phyloP scores from a whole-genome alignment of 1,140 invertebrate genomes.

The Chelonus insularis region DNA sequence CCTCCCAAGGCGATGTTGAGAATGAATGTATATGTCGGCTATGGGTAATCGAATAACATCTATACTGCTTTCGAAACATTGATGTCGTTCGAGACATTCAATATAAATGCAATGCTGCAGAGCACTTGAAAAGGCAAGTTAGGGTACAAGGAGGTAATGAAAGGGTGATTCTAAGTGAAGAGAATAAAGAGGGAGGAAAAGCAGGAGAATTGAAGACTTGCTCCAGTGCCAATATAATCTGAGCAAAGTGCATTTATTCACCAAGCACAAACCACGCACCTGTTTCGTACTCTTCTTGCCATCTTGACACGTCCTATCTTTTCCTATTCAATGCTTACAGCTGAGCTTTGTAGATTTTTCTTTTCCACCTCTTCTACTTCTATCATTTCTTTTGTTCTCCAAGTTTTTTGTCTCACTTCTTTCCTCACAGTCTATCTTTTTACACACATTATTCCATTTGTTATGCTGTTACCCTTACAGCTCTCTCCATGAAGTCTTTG shows the following conservation, averaged over 20 bases:
- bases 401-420: no score
- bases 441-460: no score
- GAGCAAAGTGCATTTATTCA: conserved; percentile 39
- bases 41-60: conserved; percentile 35
- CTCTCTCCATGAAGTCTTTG: no score
- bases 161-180: not conserved
- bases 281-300: conserved; percentile 16
- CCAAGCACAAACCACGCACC: conserved; percentile 25
- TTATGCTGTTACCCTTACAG: no score
- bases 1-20: not conserved
- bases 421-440: no score
- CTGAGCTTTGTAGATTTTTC: not conserved
- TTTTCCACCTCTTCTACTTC: no score
- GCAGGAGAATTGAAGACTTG: not conserved
- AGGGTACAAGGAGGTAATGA: not conserved
- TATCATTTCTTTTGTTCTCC: no score
- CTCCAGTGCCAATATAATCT: conserved; percentile 37
- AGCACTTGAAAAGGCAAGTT: not conserved
- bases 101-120: conserved; percentile 17
- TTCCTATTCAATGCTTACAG: not conserved
- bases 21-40: conserved; percentile 32
- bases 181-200: not conserved
- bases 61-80: conserved; percentile 16
- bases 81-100: conserved; percentile 22
- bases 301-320: not conserved